Evolutionary conservation across 2,797 vertebrate genomes (phyloP).

Genomic region (Sitta carolinensis): DNA sequence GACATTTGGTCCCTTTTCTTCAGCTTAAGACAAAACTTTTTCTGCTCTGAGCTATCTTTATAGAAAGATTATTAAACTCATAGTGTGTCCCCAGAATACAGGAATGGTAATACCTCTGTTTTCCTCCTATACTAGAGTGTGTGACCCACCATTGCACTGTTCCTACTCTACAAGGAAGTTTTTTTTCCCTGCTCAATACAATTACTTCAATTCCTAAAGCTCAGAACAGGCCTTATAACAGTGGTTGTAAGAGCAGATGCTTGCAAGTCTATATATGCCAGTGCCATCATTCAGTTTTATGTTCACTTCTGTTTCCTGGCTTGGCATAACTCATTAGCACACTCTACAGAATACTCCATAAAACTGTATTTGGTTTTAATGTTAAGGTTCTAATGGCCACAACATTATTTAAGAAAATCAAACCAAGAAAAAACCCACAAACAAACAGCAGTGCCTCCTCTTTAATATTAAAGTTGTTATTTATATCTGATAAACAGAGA

Average conservation of each 20-base stretch:
- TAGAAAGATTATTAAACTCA: neutral
- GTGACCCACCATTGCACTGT: neutral
- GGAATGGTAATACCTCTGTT: neutral
- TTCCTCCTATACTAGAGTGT: neutral
- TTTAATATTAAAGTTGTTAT: neutral
- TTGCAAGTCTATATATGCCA: slow-evolving; percentile 76
- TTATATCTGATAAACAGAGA: neutral
- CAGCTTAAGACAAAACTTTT: neutral
- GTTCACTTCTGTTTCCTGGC: slow-evolving; percentile 76
- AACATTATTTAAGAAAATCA: slow-evolving; percentile 44
- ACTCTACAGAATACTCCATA: slow-evolving; percentile 74
- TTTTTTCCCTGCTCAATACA: neutral
- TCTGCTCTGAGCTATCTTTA: neutral
- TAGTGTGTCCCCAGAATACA: neutral
- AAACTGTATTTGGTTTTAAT: slow-evolving; percentile 75
- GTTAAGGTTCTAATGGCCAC: slow-evolving; percentile 61
- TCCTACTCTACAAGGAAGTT: neutral
- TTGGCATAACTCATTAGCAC: slow-evolving; percentile 79
- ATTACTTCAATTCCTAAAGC: slow-evolving; percentile 2
- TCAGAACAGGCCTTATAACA: slow-evolving; percentile 31
- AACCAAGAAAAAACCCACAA: neutral
- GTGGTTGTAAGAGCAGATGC: slow-evolving; percentile 66
- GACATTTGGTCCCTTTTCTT: neutral
- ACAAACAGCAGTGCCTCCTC: neutral
- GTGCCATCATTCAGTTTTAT: slow-evolving; percentile 81